phyloP scores from a whole-genome alignment of 1,140 invertebrate genomes.

The Pachyrhynchus sulphureomaculatus region DNA sequence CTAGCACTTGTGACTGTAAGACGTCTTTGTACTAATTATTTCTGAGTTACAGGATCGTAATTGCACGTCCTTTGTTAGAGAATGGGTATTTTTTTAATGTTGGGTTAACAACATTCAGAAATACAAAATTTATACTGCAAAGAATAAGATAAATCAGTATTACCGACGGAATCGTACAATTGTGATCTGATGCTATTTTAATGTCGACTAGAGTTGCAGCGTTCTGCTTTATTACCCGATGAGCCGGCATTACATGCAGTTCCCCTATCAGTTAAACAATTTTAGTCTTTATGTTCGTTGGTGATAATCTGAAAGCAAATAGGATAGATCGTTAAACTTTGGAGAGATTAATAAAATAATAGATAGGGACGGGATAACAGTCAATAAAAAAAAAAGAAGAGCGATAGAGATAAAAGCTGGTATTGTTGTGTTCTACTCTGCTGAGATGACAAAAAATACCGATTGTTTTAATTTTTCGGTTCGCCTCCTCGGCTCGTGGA shows the following conservation, averaged over 20 bases:
- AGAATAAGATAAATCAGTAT: too few species aligned
- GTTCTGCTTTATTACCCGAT: background rate
- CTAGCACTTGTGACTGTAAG: too few species aligned
- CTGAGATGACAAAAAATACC: constrained; percentile 9
- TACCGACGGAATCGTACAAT: too few species aligned
- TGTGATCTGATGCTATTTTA: too few species aligned
- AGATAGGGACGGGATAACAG: constrained; percentile 10
- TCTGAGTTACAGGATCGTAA: too few species aligned
- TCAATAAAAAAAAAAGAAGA: constrained; percentile 10
- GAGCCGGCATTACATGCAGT: background rate
- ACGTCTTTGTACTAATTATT: too few species aligned
- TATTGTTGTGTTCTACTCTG: constrained; percentile 18
- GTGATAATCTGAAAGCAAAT: background rate
- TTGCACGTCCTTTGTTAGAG: too few species aligned
- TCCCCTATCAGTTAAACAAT: background rate
- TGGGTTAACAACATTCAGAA: too few species aligned
- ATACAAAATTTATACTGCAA: too few species aligned
- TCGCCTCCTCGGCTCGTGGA: constrained; percentile 13
- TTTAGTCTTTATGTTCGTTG: background rate
- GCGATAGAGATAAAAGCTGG: constrained; percentile 12
- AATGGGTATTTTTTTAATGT: too few species aligned
- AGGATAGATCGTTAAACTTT: constrained; percentile 18
- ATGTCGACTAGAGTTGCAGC: too few species aligned
- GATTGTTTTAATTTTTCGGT: constrained; percentile 27
- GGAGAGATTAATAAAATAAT: constrained; percentile 20